Evolutionary conservation across 2,113 vertebrate species (phyloP).

Genomic region (Paedocypris sp.): DNA sequence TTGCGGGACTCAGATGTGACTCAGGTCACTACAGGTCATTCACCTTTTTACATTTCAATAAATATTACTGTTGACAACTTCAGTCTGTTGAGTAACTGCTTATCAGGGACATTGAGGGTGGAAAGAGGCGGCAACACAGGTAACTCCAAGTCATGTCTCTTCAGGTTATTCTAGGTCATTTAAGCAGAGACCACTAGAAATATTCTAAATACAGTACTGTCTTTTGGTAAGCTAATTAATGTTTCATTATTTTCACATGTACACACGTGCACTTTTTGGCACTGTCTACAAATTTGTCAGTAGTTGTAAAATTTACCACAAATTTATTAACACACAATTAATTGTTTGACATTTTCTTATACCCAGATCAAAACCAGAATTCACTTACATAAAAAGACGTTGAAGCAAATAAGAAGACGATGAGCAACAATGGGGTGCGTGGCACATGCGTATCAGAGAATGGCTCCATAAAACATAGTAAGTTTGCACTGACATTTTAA

Average conservation of each 20-base stretch:
- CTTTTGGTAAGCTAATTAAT: no score
- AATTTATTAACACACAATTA: no score
- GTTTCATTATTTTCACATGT: no score
- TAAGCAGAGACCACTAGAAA: neutral
- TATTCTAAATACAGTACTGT: no score
- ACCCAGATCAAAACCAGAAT: no score
- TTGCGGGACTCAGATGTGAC: neutral
- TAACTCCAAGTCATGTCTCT: conserved; percentile 39
- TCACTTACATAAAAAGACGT: no score
- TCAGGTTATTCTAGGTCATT: no score
- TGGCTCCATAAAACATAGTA: conserved; percentile 30
- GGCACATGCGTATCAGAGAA: conserved; percentile 30
- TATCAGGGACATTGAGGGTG: conserved; percentile 2
- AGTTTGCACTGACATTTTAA: neutral
- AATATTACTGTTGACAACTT: conserved; percentile 43
- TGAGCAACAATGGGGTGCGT: conserved; percentile 18
- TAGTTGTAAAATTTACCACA: no score
- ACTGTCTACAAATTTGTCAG: no score
- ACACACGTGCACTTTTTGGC: no score
- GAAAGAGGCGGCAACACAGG: conserved; percentile 8
- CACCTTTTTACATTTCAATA: neutral
- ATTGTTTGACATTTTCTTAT: no score
- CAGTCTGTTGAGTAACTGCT: conserved; percentile 28
- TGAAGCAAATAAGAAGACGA: no score
- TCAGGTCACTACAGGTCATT: neutral